Percentiles rank a stretch among this genome's conserved stretches.
phyloP scores from a whole-genome alignment of 2,113 vertebrate genomes.

The Anas platyrhynchos region DNA sequence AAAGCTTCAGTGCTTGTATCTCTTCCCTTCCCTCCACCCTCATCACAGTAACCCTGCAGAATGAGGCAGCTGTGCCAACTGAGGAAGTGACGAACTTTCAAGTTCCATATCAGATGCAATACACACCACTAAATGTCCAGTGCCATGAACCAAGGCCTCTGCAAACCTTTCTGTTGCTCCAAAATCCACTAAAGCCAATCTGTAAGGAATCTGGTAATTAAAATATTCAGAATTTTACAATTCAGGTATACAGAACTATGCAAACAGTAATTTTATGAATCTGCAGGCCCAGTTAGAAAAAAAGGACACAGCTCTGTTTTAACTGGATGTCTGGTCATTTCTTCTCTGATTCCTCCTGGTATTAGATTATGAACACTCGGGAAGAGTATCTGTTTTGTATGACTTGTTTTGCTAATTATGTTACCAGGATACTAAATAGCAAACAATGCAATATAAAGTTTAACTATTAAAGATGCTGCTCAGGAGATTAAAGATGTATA shows the following conservation, averaged over 20 bases:
- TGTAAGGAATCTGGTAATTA: background rate
- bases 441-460: slow-evolving; percentile 56
- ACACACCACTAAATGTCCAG: background rate
- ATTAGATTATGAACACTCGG: slow-evolving; percentile 28
- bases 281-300: background rate
- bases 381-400: slow-evolving; percentile 51
- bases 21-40: background rate
- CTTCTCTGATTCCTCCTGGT: slow-evolving; percentile 25
- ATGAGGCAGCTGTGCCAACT: background rate
- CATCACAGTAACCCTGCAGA: background rate
- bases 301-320: slow-evolving; percentile 7
- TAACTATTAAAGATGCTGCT: background rate
- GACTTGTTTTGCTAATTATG: slow-evolving; percentile 69
- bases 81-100: background rate
- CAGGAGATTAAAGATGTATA: background rate
- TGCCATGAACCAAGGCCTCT: background rate
- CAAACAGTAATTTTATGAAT: background rate
- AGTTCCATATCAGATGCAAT: background rate
- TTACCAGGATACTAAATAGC: slow-evolving; percentile 73
- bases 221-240: background rate
- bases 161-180: background rate
- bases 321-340: background rate
- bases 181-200: background rate
- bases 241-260: background rate
- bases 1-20: background rate